Evolutionary conservation across 2,797 vertebrate genomes (phyloP).

Genomic region (Darevskia nairensis): DNA sequence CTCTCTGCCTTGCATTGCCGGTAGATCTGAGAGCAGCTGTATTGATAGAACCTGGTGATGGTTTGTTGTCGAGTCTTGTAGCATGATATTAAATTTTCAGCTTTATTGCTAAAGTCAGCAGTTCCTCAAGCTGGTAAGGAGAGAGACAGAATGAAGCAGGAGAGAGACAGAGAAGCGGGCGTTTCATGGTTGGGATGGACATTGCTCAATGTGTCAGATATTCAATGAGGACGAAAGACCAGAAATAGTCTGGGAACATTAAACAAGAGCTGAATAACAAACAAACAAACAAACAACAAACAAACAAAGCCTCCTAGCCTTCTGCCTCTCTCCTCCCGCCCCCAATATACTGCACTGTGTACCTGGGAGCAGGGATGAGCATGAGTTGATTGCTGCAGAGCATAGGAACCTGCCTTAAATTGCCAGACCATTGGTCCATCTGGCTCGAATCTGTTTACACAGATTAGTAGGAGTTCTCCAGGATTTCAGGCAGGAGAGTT

Average conservation of each 20-base stretch:
- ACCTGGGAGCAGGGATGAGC: no score
- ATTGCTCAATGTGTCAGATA: constrained; percentile 32
- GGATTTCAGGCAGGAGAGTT: no score
- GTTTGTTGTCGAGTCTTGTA: constrained; percentile 46
- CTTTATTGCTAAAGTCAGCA: constrained; percentile 66
- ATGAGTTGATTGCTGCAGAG: no score
- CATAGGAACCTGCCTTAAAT: no score
- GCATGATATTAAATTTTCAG: constrained; percentile 61
- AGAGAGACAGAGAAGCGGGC: constrained; percentile 11
- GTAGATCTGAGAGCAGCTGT: constrained; percentile 57
- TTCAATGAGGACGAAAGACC: constrained; percentile 39
- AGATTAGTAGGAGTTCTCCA: no score
- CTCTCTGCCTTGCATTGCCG: constrained; percentile 27
- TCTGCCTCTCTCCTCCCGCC: no score
- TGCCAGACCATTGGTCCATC: no score
- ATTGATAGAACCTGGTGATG: constrained; percentile 42
- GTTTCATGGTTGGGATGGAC: constrained; percentile 2
- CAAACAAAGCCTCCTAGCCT: neutral
- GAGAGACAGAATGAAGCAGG: constrained; percentile 26
- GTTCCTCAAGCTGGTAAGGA: constrained; percentile 51
- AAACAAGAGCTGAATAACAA: neutral
- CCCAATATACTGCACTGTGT: no score
- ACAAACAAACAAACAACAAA: neutral
- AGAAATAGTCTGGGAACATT: constrained; percentile 11
- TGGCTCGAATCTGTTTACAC: no score